Evolutionary conservation across 2,113 vertebrate genomes (phyloP).

Genomic region (Patagioenas fasciata): DNA sequence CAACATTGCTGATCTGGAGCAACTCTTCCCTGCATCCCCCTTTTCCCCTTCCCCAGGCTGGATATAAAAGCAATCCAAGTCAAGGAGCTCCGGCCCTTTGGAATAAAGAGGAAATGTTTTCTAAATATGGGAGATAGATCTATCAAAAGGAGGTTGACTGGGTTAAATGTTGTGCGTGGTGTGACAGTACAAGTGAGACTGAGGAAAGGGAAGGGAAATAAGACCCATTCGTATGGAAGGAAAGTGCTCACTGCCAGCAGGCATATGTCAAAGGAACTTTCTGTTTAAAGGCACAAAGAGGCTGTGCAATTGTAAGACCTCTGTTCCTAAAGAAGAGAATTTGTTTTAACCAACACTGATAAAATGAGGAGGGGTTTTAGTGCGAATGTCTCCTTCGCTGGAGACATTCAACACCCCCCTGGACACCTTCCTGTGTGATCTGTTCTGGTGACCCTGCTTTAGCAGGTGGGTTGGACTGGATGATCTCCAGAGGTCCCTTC

Average conservation of each 20-base stretch:
- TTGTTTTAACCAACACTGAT: neutral
- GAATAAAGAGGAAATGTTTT: neutral
- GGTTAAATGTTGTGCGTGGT: neutral
- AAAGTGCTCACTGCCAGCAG: neutral
- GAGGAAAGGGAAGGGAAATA: neutral
- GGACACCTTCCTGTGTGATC: too few relatives aligned
- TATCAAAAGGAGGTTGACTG: neutral
- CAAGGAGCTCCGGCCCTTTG: neutral
- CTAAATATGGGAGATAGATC: neutral
- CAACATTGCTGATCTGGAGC: neutral
- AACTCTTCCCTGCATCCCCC: rapidly evolving
- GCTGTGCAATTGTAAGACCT: neutral
- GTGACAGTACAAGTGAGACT: neutral
- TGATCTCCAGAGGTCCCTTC: too few relatives aligned
- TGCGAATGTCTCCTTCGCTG: neutral
- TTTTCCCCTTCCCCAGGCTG: neutral
- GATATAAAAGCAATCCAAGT: neutral
- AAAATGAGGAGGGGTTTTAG: neutral
- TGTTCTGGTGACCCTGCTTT: too few relatives aligned
- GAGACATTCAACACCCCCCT: too few relatives aligned
- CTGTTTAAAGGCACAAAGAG: neutral
- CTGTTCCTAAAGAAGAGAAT: neutral
- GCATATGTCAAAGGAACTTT: neutral
- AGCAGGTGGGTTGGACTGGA: too few relatives aligned
- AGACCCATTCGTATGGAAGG: neutral